Base-by-base conservation (phyloP, 2,888 invertebrate species). In the Andrena hattorfiana region DNA sequence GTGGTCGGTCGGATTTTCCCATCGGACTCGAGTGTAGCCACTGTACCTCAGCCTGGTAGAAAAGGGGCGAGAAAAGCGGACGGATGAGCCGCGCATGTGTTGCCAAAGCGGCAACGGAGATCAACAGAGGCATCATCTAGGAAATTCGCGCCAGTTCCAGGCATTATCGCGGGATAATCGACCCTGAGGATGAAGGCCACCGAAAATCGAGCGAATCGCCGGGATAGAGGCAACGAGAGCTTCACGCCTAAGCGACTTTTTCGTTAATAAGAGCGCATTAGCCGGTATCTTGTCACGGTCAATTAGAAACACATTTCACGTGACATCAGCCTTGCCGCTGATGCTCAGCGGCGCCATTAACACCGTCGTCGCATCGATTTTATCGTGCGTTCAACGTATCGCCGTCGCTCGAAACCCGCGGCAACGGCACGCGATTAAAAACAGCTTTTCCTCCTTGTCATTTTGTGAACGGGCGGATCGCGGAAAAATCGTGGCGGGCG, bases 221-320 rank as follows among this genome's bases (percentile, higher is more conserved):
- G n/a, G 35, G 20, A 23, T 13, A 42, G 42, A 51, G 3, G 62
- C 59, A 20, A 2, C 49, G 13, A 6, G 51, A 6, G 54, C 42
- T 42, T 78, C 77, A 68, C 83, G 74, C 60, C 71, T 62, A 56
- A 71, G 32, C 56, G 60, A 77, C 74, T 74, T 76, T 75, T 68
- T 75, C 77, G 77, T 79, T 87, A 85, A 87, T 87, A 85, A 79
- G 83, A 77, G 49, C 51, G 81, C 62, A 79, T 87, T 85, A 87
- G 69, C 59, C 49, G 42, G 74, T 69, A 74, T 81, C 78, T 79
- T 77, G 83, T 83, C 85, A 81, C 66, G 77, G 78, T 60, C 83
- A 85, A 83, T 87, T 87, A 85, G 78, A 77, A 75, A 63, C 77
- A 56, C 66, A 75, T 74, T 86, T 87, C 69, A 68, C 71, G 63